These are phyloP conservation scores for Netelia melanura DNA, from an alignment of 2,888 invertebrate species.

Conservation along the genomic window DNA sequence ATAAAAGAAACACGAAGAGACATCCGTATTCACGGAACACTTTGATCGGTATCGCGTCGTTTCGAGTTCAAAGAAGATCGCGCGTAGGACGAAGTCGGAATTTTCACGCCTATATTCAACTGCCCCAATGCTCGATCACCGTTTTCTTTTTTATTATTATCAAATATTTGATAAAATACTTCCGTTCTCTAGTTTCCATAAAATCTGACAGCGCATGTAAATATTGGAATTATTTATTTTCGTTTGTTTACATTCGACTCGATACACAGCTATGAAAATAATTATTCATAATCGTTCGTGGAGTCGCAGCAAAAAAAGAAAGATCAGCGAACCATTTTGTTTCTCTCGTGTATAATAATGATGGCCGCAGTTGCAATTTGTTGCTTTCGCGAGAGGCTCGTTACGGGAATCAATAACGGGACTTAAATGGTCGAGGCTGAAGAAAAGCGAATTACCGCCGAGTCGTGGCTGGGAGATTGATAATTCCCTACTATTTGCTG, in stretches of 20 bases:
- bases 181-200: background rate
- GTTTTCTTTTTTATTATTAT: background rate
- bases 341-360: constrained; percentile 29
- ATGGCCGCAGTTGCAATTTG: constrained; percentile 43
- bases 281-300: background rate
- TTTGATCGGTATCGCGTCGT: constrained; percentile 43
- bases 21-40: constrained; percentile 46
- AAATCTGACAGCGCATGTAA: background rate
- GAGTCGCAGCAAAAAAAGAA: background rate
- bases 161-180: background rate
- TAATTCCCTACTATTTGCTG: constrained; percentile 60
- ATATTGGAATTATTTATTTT: background rate
- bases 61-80: constrained; percentile 2
- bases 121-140: background rate
- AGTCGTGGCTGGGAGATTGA: constrained; percentile 54
- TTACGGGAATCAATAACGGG: constrained; percentile 59
- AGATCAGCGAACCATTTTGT: background rate
- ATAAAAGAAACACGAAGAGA: background rate
- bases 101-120: constrained; percentile 27
- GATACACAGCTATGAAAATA: background rate
- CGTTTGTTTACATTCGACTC: background rate
- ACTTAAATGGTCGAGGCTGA: constrained; percentile 47
- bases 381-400: constrained; percentile 30
- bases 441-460: constrained; percentile 30
- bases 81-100: constrained; percentile 41